Conservation (phyloP, 2,888 invertebrate genomes). For the Pharmacophagus antenor region DNA sequence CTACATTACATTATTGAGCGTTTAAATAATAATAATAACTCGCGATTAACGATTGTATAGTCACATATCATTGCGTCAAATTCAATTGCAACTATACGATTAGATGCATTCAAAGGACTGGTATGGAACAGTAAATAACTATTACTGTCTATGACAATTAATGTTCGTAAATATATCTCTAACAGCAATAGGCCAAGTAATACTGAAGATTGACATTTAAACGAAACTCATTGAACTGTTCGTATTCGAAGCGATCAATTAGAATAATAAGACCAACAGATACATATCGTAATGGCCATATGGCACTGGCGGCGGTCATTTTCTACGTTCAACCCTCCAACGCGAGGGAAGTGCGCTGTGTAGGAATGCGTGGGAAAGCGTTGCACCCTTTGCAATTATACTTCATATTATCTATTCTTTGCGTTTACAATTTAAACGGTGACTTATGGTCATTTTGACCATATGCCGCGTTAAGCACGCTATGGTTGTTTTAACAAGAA, state of each 20-base stretch:
- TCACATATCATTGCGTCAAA: too few relatives aligned
- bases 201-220: not conserved
- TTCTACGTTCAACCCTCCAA: conserved; percentile 43
- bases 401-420: conserved; percentile 52
- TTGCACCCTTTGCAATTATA: conserved; percentile 62
- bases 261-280: conserved; percentile 51
- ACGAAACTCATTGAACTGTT: conserved; percentile 34
- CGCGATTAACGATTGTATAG: too few relatives aligned
- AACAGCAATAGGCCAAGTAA: not conserved
- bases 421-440: conserved; percentile 60
- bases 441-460: conserved; percentile 72
- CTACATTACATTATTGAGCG: too few relatives aligned
- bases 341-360: conserved; percentile 42
- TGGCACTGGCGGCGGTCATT: conserved; percentile 42
- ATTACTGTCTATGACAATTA: too few relatives aligned
- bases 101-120: too few relatives aligned
- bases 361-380: conserved; percentile 73
- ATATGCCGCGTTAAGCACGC: conserved; percentile 57
- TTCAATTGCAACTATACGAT: too few relatives aligned
- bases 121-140: too few relatives aligned
- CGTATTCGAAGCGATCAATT: conserved; percentile 33
- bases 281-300: conserved; percentile 53
- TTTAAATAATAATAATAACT: too few relatives aligned
- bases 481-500: conserved; percentile 35
- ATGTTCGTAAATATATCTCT: too few relatives aligned